Percentiles rank a stretch among this genome's conserved stretches.
Evolutionary conservation across 1,140 invertebrate genomes (phyloP).

Genomic region (Rhizoglyphus robini): DNA sequence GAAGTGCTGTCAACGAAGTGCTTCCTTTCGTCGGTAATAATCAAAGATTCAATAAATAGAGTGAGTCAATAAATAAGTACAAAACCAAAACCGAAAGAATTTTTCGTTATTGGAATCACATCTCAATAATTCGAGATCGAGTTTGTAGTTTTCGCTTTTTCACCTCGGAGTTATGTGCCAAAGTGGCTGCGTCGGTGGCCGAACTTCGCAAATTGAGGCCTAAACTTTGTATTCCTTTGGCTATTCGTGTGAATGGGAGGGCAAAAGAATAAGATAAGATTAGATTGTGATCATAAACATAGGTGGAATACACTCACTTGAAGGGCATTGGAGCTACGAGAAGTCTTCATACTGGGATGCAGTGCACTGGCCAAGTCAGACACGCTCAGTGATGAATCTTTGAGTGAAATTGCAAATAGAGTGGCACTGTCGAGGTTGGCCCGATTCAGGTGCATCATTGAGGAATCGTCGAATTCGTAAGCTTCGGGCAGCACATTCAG

Average conservation of each 20-base stretch:
- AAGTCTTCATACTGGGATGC: slow-evolving; percentile 46
- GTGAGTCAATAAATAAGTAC: too few species aligned
- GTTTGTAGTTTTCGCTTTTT: slow-evolving; percentile 1
- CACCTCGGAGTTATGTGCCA: not conserved
- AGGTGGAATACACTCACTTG: slow-evolving; percentile 36
- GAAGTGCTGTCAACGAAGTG: too few species aligned
- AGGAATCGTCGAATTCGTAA: not conserved
- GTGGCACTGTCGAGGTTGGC: not conserved
- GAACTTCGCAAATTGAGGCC: slow-evolving; percentile 47
- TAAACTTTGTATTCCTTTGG: slow-evolving; percentile 52
- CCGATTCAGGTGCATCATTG: not conserved
- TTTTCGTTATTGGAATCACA: not conserved
- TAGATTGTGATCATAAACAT: not conserved
- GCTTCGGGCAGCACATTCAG: not conserved
- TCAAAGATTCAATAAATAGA: too few species aligned
- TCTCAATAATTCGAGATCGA: slow-evolving; percentile 14
- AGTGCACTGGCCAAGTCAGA: slow-evolving; percentile 20
- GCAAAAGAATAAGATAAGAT: slow-evolving; percentile 19
- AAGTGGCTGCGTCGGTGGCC: not conserved
- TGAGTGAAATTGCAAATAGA: not conserved
- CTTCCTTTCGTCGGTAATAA: too few species aligned
- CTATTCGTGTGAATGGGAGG: slow-evolving; percentile 28
- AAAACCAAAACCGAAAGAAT: too few species aligned
- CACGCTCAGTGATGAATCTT: slow-evolving; percentile 9
- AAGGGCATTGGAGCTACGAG: slow-evolving; percentile 61